Evolutionary conservation across 1,140 invertebrate species (phyloP), one percentile per base, ranked within the genome.

Genomic region (Drosophila subobscura): DNA sequence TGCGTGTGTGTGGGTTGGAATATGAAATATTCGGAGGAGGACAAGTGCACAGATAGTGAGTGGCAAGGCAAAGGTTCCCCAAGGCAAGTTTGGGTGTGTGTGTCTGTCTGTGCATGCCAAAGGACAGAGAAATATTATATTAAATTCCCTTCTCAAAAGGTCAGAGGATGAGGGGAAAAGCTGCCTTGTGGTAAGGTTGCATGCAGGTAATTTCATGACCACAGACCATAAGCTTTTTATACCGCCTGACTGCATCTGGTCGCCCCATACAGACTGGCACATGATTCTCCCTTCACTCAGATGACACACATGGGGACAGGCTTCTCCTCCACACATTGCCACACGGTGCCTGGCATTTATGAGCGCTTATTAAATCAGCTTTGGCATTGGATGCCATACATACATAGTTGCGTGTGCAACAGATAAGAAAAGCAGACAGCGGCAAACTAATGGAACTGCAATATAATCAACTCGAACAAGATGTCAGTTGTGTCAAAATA

Each of bases 161-260:
- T 72, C 68, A 72, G 23, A 29, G 22, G 40, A 41, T 5, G 33
- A 20, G 25, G 41, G 20, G 5, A 29, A 22, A 8, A 23, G 33
- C 4, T 4, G 12, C 14, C 5, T 29, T 33, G 23, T 12, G 5
- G 54, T 6, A 2, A 20, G 6, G 23, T 14, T 29, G 23, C 23
- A 45, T 47, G 50, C 51, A 64, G 58, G 61, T 72, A 65, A 51
- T 55, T 60, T 52, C 71, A 61, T 72, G 57, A 55, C 51, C 55
- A 65, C 46, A 79, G 33, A 45, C 60, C 54, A 73, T 65, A 72
- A 72, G 67, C 74, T 63, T 70, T 74, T 79, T 75, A 70, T 79
- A 64, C 63, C 46, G 61, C 73, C 42, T 23, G 57, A 77, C 55
- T 77, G 79, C 56, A 74, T 29, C 57, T 33, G 29, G 3, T 37